These are phyloP conservation scores for Agonopterix arenella DNA, from an alignment of 2,888 invertebrate genomes.

Conservation along the genomic window DNA sequence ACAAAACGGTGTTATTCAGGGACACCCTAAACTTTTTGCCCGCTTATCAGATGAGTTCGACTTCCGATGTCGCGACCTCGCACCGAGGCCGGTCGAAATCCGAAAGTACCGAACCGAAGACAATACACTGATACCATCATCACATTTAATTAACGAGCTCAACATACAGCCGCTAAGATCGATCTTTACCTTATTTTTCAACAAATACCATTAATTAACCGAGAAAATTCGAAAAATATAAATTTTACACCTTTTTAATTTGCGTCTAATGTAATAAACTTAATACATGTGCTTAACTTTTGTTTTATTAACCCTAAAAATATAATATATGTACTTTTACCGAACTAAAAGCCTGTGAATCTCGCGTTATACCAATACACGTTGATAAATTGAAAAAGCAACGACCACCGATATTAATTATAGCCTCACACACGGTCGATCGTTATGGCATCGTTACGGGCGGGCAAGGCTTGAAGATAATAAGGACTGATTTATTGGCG, in stretches of 20 bases:
- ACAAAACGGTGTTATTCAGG: neutral
- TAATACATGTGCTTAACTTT: no score
- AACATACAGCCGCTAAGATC: neutral
- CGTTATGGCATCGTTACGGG: conserved; percentile 22
- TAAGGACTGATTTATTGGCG: conserved; percentile 36
- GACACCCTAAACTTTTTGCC: conserved; percentile 13
- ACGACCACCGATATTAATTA: conserved; percentile 43
- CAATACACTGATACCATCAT: conserved; percentile 38
- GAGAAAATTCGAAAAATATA: no score
- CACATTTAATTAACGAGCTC: conserved; percentile 37
- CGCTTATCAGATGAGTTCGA: conserved; percentile 11
- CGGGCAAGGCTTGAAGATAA: conserved; percentile 18
- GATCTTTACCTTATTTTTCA: no score
- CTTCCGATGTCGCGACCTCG: conserved; percentile 35
- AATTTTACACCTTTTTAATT: no score
- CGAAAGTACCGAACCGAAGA: conserved; percentile 39
- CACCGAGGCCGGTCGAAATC: conserved; percentile 33
- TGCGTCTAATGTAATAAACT: no score
- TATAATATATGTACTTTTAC: no score
- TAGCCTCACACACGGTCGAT: conserved; percentile 19
- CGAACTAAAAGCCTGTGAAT: conserved; percentile 10
- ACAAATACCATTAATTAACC: no score
- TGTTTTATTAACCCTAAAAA: no score
- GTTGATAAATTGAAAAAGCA: conserved; percentile 47
- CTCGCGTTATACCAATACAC: conserved; percentile 15